Evolutionary conservation across 2,888 invertebrate species (phyloP).

Genomic region (Spisula subtruncata): DNA sequence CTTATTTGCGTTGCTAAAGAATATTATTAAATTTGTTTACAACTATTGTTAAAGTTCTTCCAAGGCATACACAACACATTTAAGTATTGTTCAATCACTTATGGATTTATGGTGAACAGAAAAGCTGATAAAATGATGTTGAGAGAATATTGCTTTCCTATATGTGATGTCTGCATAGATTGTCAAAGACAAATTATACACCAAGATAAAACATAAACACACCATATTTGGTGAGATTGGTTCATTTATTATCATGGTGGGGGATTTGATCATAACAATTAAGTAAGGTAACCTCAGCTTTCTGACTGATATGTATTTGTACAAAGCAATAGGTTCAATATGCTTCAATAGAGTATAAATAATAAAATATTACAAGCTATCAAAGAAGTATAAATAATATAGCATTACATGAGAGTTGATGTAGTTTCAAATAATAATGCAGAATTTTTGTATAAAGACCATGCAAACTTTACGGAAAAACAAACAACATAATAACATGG

Average conservation of each 20-base stretch:
- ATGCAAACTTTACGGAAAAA: too few species aligned
- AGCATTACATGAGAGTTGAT: too few species aligned
- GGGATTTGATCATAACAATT: background rate
- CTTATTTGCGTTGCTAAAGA: too few species aligned
- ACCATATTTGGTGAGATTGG: background rate
- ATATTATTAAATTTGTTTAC: too few species aligned
- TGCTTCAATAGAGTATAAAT: too few species aligned
- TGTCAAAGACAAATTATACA: conserved; percentile 18
- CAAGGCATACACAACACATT: background rate
- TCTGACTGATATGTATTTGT: too few species aligned
- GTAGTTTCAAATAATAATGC: too few species aligned
- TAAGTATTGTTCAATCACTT: background rate
- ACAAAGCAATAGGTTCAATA: too few species aligned
- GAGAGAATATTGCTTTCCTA: background rate
- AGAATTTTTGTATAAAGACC: too few species aligned
- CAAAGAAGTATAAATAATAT: too few species aligned
- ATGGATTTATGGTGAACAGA: conserved; percentile 14
- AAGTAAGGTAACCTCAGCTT: background rate
- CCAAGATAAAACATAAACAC: background rate
- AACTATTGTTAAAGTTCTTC: background rate
- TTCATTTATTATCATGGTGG: background rate
- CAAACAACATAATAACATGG: too few species aligned
- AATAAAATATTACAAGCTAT: too few species aligned
- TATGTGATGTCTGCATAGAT: background rate
- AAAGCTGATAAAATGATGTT: background rate